A percentile compares a stretch with the other conserved stretches of the same genome.
phyloP scores from a whole-genome alignment of 2,113 vertebrate genomes.

The Alaudala cheleensis region DNA sequence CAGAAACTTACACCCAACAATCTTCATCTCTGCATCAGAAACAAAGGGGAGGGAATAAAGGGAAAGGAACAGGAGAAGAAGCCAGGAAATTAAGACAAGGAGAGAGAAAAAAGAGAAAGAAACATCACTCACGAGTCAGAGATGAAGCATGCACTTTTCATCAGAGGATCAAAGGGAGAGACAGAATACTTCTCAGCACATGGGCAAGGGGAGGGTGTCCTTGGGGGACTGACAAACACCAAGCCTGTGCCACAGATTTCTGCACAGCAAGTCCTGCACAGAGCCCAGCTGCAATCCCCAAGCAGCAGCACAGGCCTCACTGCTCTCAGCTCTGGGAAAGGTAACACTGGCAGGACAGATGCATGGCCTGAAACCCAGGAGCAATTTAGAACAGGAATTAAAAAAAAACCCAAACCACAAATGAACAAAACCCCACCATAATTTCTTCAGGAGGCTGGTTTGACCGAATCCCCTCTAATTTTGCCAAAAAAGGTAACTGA shows the following conservation, averaged over 20 bases:
- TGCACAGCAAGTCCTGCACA: slow-evolving; percentile 50
- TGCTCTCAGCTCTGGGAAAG: slow-evolving; percentile 31
- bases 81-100: slow-evolving; percentile 72
- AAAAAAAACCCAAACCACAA: neutral
- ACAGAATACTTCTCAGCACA: slow-evolving; percentile 66
- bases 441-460: neutral
- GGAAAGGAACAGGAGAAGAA: slow-evolving; percentile 69
- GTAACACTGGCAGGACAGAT: slow-evolving; percentile 30
- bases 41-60: slow-evolving; percentile 70
- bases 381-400: neutral
- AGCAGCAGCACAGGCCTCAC: slow-evolving; percentile 36
- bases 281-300: slow-evolving; percentile 41
- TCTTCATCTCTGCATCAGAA: slow-evolving; percentile 85
- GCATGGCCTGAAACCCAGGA: neutral
- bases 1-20: slow-evolving; percentile 86
- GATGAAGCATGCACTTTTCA: slow-evolving; percentile 75
- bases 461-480: neutral
- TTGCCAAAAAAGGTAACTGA: neutral
- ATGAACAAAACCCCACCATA: neutral
- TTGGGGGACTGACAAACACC: slow-evolving; percentile 53
- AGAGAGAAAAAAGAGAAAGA: slow-evolving; percentile 73
- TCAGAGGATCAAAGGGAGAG: slow-evolving; percentile 72
- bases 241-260: slow-evolving; percentile 55
- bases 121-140: slow-evolving; percentile 68
- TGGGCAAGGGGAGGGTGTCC: slow-evolving; percentile 49